Conservation (phyloP, 2,888 invertebrate genomes). For the Volucella inanis region DNA sequence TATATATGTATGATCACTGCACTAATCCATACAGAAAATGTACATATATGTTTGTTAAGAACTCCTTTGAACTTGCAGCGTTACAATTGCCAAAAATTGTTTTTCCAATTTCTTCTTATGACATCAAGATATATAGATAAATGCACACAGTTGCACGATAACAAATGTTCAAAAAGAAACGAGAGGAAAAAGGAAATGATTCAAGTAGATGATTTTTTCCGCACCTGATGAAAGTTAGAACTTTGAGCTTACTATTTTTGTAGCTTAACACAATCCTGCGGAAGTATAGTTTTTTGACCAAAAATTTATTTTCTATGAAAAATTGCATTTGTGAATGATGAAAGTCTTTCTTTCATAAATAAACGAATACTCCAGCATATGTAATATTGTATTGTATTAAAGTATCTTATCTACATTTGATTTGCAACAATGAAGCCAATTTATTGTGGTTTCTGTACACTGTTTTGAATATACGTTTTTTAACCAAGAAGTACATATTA, state of each 20-base stretch:
- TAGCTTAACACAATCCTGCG: background rate
- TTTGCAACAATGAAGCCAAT: constrained; percentile 52
- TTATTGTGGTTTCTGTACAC: constrained; percentile 48
- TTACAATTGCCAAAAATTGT: constrained; percentile 37
- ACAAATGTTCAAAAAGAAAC: constrained; percentile 54
- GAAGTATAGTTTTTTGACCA: too few relatives aligned
- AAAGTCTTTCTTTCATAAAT: too few relatives aligned
- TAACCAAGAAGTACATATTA: constrained; percentile 37
- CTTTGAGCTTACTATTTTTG: background rate
- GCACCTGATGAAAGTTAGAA: constrained; percentile 66
- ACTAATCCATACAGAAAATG: constrained; percentile 62
- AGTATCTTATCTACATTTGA: background rate
- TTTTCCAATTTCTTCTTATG: constrained; percentile 36
- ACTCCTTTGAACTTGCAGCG: constrained; percentile 59
- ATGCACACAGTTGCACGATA: constrained; percentile 53
- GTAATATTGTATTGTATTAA: too few relatives aligned
- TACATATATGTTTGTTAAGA: constrained; percentile 43
- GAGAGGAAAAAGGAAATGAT: constrained; percentile 50
- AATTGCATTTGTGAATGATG: too few relatives aligned
- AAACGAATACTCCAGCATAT: too few relatives aligned
- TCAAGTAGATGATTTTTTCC: constrained; percentile 59
- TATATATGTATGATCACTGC: constrained; percentile 58
- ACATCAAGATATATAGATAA: constrained; percentile 55
- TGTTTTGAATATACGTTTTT: constrained; percentile 45
- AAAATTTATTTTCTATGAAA: too few relatives aligned